Conservation (phyloP, 2,797 vertebrate genomes). For the Thalassophryne amazonica region DNA sequence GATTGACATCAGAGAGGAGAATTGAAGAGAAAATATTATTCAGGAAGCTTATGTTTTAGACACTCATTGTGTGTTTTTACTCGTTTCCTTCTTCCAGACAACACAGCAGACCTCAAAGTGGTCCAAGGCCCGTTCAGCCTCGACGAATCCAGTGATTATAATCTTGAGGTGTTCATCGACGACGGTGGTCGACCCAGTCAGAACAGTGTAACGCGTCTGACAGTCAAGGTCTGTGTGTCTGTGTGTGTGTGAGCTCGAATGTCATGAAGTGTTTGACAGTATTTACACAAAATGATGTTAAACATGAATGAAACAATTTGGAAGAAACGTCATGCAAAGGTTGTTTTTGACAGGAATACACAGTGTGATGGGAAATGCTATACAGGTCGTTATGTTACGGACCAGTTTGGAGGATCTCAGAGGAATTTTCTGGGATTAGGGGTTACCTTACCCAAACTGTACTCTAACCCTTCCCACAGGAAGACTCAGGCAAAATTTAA, state of each 20-base stretch:
- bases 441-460: no score
- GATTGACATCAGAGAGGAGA: constrained; percentile 5
- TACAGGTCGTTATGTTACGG: no score
- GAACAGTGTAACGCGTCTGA: constrained; percentile 76
- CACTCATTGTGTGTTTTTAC: constrained; percentile 1
- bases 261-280: not conserved
- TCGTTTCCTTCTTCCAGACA: constrained; percentile 74
- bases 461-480: no score
- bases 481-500: no score
- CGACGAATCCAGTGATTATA: constrained; percentile 81
- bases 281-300: not conserved
- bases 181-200: constrained; percentile 83
- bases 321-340: no score
- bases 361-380: no score
- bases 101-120: constrained; percentile 84
- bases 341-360: no score
- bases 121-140: constrained; percentile 85
- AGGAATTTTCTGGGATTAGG: no score
- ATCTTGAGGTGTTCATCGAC: constrained; percentile 82
- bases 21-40: no score
- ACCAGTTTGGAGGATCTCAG: no score
- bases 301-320: no score
- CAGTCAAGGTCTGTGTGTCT: constrained; percentile 83
- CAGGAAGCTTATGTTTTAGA: not conserved
- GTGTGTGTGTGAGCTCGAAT: constrained; percentile 1